A percentile compares a stretch with the other conserved stretches of the same genome.
phyloP scores from a whole-genome alignment of 2,113 vertebrate species.

The Anolis sagrei region DNA sequence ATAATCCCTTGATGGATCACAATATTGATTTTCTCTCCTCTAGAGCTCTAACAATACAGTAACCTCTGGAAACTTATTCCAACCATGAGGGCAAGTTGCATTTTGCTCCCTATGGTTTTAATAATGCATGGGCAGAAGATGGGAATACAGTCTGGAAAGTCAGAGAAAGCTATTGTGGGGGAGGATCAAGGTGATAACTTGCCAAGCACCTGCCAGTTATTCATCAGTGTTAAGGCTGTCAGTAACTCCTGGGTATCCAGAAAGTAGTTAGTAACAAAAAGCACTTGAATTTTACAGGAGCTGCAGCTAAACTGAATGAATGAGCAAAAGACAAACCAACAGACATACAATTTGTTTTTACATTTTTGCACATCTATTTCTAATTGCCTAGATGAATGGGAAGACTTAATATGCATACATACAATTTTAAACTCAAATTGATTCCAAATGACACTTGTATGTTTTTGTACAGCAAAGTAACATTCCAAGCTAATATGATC shows the following conservation, averaged over 20 bases:
- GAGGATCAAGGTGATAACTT: constrained; percentile 22
- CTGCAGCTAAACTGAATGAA: background rate
- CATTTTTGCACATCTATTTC: background rate
- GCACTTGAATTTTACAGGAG: background rate
- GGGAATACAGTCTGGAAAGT: constrained; percentile 20
- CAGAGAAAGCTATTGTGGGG: background rate
- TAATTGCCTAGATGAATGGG: background rate
- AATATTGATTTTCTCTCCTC: background rate
- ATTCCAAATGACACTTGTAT: background rate
- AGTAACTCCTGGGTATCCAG: background rate
- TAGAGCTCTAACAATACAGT: accelerated
- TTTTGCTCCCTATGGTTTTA: constrained; percentile 18
- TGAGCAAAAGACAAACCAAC: background rate
- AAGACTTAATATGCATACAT: background rate
- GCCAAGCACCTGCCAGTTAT: background rate
- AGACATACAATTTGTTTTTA: too few relatives aligned
- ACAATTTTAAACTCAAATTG: background rate
- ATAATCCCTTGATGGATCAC: background rate
- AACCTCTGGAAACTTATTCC: background rate
- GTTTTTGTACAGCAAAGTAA: background rate
- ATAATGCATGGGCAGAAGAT: constrained; percentile 4
- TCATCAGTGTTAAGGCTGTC: background rate
- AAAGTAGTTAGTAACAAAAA: background rate
- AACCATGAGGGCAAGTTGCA: background rate
- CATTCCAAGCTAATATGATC: background rate